Base-by-base conservation (phyloP, 2,113 vertebrate species). In the Neogale vison region DNA sequence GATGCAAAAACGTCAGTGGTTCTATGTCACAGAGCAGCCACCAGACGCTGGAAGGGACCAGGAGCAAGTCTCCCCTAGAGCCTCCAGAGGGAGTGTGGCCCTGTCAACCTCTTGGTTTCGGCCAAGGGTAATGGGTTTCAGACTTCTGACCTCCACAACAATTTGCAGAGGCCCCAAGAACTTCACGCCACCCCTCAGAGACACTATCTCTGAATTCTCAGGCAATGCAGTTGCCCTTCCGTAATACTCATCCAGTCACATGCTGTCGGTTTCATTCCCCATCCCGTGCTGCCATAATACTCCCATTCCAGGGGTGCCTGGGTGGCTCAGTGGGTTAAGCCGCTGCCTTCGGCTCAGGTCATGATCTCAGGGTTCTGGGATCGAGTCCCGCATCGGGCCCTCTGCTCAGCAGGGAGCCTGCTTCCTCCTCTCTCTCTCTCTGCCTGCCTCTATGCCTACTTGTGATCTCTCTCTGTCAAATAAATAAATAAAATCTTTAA, bases 181-280 rank as follows among this genome's bases (percentile, higher is more conserved):
- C 63, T 18, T 4, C 42, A 42, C 12, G n/a, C 52, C 42, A 23
- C 13, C 23, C 52, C 7, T 10, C 24, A 10, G 17, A 6, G 57
- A 29, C 24, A 69, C 24, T 69, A 69, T 52, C 42, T 82, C 55
- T 26, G 39, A 57, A 67, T 9, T 34, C 18, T 20, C 20, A 23
- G 52, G 67, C 36, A 18, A 34, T 5, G 34, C 11, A 8, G 12
- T 21, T 20, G 26, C 39, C 36, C 21, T 0, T 59, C 50, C n/a
- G 24, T 21, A 0, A 1, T 63, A 29, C 61, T 63, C 26, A 31
- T 65, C 63, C 63, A 65, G 14, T 3, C 23, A 6, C 1, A 11
- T 10, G 7, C 24, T 36, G 1, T 50, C 2, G n/a, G 24, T 10
- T 4, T 14, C 14, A 1, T 34, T 12, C 7, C 1, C 3, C 17